Conservation (phyloP, 2,888 invertebrate genomes). For the Aphodius granarius region DNA sequence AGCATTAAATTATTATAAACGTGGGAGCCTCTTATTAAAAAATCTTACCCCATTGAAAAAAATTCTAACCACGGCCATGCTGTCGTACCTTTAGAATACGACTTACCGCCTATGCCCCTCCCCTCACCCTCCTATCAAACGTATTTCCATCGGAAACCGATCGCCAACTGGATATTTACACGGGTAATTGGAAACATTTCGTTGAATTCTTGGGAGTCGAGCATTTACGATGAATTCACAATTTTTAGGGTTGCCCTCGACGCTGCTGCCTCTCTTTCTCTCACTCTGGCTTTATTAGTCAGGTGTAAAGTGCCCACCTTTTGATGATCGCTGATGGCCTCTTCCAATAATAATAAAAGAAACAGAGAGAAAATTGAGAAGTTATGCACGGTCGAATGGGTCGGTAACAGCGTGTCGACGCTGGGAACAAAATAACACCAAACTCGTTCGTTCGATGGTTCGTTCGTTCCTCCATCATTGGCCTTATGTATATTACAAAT, state of each 20-base stretch:
- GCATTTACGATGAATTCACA: background rate
- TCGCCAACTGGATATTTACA: background rate
- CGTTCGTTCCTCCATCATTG: background rate
- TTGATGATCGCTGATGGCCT: background rate
- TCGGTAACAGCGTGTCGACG: background rate
- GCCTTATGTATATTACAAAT: background rate
- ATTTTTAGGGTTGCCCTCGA: background rate
- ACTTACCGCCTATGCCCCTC: background rate
- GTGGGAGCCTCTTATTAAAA: too few species aligned
- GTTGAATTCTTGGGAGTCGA: background rate
- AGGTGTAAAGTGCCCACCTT: background rate
- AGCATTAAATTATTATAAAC: too few species aligned
- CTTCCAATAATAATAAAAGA: background rate
- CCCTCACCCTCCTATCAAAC: background rate
- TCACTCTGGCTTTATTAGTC: background rate
- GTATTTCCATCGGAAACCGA: background rate
- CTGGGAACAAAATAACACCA: background rate
- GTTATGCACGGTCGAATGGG: background rate
- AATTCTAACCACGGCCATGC: slow-evolving; percentile 38
- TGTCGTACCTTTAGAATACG: slow-evolving; percentile 18
- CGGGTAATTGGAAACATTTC: background rate
- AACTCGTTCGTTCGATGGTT: background rate
- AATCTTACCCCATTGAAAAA: too few species aligned
- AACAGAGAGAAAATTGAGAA: background rate
- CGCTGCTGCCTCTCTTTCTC: background rate